These are phyloP conservation scores for Siniperca chuatsi DNA, from an alignment of 2,113 vertebrate species.

Conservation along the genomic window DNA sequence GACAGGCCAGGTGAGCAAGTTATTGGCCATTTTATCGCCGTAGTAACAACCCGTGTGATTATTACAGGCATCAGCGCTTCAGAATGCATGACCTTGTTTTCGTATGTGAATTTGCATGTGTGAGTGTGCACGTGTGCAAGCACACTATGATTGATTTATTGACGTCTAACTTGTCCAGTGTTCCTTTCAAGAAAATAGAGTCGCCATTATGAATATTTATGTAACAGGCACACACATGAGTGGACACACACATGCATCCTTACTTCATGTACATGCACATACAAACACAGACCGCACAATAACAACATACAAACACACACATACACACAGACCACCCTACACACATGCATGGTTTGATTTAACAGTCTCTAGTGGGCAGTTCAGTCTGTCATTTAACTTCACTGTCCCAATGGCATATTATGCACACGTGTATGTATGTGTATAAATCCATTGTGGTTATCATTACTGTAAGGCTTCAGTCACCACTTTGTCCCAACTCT, in stretches of 20 bases:
- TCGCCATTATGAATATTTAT: slow-evolving; percentile 47
- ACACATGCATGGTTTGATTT: slow-evolving; percentile 24
- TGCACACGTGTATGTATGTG: background rate
- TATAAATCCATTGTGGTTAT: slow-evolving; percentile 7
- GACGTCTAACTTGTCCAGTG: background rate
- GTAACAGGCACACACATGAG: slow-evolving; percentile 5
- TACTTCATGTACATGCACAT: background rate
- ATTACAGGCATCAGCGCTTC: slow-evolving; percentile 50
- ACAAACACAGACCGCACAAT: background rate
- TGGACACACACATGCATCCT: slow-evolving; percentile 9
- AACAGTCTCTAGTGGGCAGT: slow-evolving; percentile 15
- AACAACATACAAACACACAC: slow-evolving; percentile 7
- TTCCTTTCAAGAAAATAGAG: slow-evolving; percentile 35
- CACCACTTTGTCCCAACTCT: slow-evolving; percentile 13
- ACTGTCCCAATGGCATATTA: background rate
- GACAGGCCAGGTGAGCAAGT: slow-evolving; percentile 69
- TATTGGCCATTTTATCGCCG: slow-evolving; percentile 73
- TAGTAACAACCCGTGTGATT: slow-evolving; percentile 57
- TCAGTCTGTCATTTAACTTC: slow-evolving; percentile 44
- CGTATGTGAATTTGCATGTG: slow-evolving; percentile 27
- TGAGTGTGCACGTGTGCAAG: slow-evolving; percentile 10
- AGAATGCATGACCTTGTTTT: slow-evolving; percentile 59
- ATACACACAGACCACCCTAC: background rate
- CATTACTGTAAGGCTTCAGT: slow-evolving; percentile 19
- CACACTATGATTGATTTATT: slow-evolving; percentile 55